phyloP scores from a whole-genome alignment of 1,140 invertebrate genomes.

The Hermatobates lingyangjiaoensis region DNA sequence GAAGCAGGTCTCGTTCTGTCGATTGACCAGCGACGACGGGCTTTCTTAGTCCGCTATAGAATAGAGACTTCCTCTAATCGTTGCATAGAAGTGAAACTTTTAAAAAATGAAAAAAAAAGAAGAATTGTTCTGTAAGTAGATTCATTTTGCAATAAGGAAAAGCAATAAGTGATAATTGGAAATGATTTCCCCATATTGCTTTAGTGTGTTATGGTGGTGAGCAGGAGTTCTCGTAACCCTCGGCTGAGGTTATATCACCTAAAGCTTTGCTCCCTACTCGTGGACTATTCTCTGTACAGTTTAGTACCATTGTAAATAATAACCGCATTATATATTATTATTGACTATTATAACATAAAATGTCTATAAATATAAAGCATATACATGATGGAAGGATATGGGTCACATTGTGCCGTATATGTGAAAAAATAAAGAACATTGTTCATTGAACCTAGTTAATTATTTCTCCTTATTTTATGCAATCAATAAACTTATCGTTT shows the following conservation, averaged over 20 bases:
- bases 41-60: no score
- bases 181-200: not conserved
- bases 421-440: conserved; percentile 14
- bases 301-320: conserved; percentile 15
- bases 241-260: not conserved
- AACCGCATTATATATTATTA: conserved; percentile 13
- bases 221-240: not conserved
- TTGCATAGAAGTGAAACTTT: no score
- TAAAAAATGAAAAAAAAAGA: no score
- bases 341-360: conserved; percentile 12
- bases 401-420: conserved; percentile 15
- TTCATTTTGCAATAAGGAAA: not conserved
- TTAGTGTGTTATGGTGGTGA: not conserved
- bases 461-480: no score
- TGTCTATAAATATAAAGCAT: conserved; percentile 13
- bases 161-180: conserved; percentile 9
- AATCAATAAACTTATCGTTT: no score
- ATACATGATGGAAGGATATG: conserved; percentile 15
- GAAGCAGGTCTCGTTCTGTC: no score
- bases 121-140: no score
- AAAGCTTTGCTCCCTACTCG: conserved; percentile 9
- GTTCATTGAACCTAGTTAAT: conserved; percentile 9
- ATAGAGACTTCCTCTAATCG: no score
- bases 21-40: no score
- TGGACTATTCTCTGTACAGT: conserved; percentile 14